phyloP scores from a whole-genome alignment of 64 coral and sea anemone genomes.

The Porites lutea region DNA sequence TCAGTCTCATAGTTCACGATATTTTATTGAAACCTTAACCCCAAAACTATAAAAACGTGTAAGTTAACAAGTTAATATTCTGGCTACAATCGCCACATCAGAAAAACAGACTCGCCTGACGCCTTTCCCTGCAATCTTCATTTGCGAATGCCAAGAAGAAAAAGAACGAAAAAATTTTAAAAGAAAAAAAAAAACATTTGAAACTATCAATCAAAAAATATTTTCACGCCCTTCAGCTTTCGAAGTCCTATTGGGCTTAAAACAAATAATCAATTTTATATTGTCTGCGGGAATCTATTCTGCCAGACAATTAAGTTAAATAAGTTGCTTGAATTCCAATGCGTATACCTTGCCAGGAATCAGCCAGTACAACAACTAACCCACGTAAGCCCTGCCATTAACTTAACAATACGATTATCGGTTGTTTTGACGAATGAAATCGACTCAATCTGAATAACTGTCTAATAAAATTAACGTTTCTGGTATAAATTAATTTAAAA shows the following conservation, averaged over 20 bases:
- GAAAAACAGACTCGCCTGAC: neutral
- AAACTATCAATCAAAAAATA: conserved; percentile 11
- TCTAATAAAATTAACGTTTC: neutral
- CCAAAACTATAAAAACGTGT: neutral
- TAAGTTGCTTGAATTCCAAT: neutral
- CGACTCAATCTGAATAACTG: neutral
- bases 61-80: neutral
- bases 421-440: neutral
- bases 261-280: neutral
- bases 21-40: neutral
- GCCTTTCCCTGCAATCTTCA: conserved; percentile 39
- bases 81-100: conserved; percentile 15
- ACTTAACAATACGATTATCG: neutral
- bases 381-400: neutral
- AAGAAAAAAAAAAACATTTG: neutral
- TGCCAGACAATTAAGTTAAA: neutral
- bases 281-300: neutral
- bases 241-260: neutral
- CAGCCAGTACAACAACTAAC: neutral
- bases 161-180: neutral
- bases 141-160: neutral
- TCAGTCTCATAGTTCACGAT: no score
- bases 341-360: neutral
- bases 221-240: neutral
- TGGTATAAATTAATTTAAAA: conserved; percentile 30